Evolutionary conservation across 2,888 invertebrate genomes (phyloP).

Genomic region (Flexamia atlantica): DNA sequence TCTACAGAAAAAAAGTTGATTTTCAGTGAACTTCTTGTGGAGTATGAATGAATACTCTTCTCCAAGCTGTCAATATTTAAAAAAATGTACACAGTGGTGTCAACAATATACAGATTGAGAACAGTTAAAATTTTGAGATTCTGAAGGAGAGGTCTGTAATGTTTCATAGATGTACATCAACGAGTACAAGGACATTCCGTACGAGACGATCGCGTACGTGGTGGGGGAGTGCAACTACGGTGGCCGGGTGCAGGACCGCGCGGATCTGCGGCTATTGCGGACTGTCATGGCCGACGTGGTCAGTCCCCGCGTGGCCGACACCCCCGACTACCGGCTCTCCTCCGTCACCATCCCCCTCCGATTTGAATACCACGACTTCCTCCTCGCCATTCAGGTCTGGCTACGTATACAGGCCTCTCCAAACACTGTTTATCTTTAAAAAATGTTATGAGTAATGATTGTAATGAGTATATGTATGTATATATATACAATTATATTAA

Average conservation of each 20-base stretch:
- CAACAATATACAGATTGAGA: too few species aligned
- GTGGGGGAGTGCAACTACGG: slow-evolving; percentile 96
- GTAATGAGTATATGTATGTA: slow-evolving; percentile 70
- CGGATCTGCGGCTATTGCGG: slow-evolving; percentile 88
- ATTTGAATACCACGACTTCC: slow-evolving; percentile 84
- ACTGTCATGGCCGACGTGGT: slow-evolving; percentile 87
- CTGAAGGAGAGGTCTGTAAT: too few species aligned
- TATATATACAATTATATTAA: too few species aligned
- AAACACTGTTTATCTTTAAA: too few species aligned
- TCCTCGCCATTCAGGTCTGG: slow-evolving; percentile 85
- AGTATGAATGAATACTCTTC: too few species aligned
- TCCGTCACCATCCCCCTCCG: slow-evolving; percentile 81
- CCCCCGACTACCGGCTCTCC: slow-evolving; percentile 82
- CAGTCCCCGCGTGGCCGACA: slow-evolving; percentile 81
- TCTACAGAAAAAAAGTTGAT: too few species aligned
- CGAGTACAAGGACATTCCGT: slow-evolving; percentile 87
- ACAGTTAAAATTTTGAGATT: too few species aligned
- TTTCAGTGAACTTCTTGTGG: too few species aligned
- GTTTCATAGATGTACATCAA: slow-evolving; percentile 83
- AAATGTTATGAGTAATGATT: too few species aligned
- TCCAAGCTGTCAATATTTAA: too few species aligned
- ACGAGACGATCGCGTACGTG: slow-evolving; percentile 90
- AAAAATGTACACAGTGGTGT: too few species aligned
- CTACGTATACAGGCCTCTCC: too few species aligned
- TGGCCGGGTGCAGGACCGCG: slow-evolving; percentile 91